phyloP scores from a whole-genome alignment of 2,888 invertebrate genomes.

The Oeneis ivallda region DNA sequence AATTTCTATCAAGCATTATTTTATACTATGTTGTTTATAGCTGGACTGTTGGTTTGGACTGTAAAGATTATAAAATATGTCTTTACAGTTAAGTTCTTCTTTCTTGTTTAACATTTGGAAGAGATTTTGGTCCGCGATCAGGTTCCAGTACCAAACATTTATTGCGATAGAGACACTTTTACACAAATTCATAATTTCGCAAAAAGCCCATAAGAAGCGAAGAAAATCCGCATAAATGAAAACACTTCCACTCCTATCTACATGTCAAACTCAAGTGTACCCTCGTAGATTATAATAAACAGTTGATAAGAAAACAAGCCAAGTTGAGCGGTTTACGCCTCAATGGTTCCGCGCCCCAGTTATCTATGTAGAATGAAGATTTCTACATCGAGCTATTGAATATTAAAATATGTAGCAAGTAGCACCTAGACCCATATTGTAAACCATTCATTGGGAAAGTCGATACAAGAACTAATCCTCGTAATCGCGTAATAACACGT shows the following conservation, averaged over 20 bases:
- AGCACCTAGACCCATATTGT: background rate
- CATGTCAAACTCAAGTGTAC: conserved; percentile 12
- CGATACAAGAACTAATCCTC: background rate
- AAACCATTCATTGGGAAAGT: background rate
- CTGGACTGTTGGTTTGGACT: no score
- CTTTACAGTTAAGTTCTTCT: no score
- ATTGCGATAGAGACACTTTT: background rate
- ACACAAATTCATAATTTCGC: background rate
- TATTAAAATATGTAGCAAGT: conserved; percentile 7
- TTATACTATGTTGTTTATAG: no score
- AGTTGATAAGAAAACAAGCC: conserved; percentile 34
- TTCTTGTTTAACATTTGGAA: no score
- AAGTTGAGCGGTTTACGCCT: conserved; percentile 29
- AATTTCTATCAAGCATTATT: no score
- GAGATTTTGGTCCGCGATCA: no score
- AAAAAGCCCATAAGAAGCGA: background rate
- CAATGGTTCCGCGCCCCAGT: conserved; percentile 36
- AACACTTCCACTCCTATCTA: conserved; percentile 11
- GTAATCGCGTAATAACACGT: background rate
- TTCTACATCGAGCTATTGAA: conserved; percentile 22
- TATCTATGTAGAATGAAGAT: conserved; percentile 28
- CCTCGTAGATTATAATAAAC: conserved; percentile 29
- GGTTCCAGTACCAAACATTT: background rate
- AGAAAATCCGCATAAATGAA: background rate
- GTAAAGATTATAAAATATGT: no score